Evolutionary conservation across 2,797 vertebrate genomes (phyloP).

Genomic region (Tauraco hartlaubi): DNA sequence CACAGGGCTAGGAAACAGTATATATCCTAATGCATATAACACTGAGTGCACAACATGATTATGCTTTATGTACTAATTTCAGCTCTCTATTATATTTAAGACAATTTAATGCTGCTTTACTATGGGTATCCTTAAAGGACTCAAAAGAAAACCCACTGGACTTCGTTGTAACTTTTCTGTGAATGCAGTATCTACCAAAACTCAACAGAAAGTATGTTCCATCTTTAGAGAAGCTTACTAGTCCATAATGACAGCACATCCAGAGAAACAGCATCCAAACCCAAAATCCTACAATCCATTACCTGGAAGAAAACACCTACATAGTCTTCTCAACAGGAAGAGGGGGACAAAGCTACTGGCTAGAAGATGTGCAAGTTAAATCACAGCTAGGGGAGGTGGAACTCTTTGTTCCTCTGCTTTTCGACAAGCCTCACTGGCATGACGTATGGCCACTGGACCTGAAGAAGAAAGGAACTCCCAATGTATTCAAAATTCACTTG

Average conservation of each 20-base stretch:
- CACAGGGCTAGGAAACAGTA: neutral
- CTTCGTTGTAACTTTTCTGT: neutral
- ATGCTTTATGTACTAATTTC: neutral
- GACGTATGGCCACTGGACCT: fast-evolving
- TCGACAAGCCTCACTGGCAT: neutral
- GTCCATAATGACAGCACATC: neutral
- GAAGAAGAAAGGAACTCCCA: neutral
- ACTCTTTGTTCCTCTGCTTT: neutral
- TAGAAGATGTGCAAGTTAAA: neutral
- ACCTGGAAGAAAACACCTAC: neutral
- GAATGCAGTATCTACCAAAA: neutral
- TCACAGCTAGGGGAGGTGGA: neutral
- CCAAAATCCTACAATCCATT: neutral
- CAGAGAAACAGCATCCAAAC: neutral
- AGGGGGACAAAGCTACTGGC: neutral
- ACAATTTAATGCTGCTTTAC: neutral
- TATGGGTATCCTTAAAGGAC: neutral
- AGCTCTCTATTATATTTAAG: neutral
- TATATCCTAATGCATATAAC: neutral
- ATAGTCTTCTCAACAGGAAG: neutral
- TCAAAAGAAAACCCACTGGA: neutral
- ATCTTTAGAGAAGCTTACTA: neutral
- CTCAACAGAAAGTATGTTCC: fast-evolving
- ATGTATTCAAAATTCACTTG: neutral
- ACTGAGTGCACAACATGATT: fast-evolving